phyloP scores from a whole-genome alignment of 2,888 invertebrate genomes.

The Tryphoninae sp. region DNA sequence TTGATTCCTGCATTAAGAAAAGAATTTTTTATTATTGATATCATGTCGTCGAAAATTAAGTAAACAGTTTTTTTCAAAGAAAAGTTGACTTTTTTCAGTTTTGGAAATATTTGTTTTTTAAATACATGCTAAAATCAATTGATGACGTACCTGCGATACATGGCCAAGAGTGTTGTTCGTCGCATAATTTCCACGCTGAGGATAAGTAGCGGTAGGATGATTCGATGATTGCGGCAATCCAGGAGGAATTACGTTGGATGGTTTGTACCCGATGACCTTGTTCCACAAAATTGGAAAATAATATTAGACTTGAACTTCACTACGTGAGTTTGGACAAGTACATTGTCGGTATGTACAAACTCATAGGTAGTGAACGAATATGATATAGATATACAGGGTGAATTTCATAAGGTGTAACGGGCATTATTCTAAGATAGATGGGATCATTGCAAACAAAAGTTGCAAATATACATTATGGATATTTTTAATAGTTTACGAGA shows the following conservation, averaged over 20 bases:
- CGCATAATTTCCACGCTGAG: slow-evolving; percentile 76
- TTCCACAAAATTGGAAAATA: too few relatives aligned
- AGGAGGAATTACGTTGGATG: slow-evolving; percentile 75
- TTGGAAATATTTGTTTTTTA: background rate
- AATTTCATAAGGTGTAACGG: too few relatives aligned
- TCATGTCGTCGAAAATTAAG: slow-evolving; percentile 6
- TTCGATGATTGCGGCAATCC: slow-evolving; percentile 76
- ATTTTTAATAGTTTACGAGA: too few relatives aligned
- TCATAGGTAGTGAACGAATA: too few relatives aligned
- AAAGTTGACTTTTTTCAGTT: too few relatives aligned
- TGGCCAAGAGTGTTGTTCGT: slow-evolving; percentile 77
- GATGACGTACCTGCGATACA: slow-evolving; percentile 74
- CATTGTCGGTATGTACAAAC: too few relatives aligned
- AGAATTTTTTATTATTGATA: background rate
- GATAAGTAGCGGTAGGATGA: slow-evolving; percentile 74
- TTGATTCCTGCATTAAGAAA: slow-evolving; percentile 68
- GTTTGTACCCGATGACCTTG: slow-evolving; percentile 78
- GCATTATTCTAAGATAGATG: too few relatives aligned
- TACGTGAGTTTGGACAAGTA: too few relatives aligned
- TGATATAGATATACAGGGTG: background rate
- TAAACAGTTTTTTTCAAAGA: background rate
- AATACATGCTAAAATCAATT: background rate
- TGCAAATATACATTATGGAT: too few relatives aligned
- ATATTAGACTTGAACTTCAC: too few relatives aligned
- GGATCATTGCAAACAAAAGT: too few relatives aligned